Conservation (phyloP, 2,113 vertebrate genomes). For the Pygoscelis adeliae region DNA sequence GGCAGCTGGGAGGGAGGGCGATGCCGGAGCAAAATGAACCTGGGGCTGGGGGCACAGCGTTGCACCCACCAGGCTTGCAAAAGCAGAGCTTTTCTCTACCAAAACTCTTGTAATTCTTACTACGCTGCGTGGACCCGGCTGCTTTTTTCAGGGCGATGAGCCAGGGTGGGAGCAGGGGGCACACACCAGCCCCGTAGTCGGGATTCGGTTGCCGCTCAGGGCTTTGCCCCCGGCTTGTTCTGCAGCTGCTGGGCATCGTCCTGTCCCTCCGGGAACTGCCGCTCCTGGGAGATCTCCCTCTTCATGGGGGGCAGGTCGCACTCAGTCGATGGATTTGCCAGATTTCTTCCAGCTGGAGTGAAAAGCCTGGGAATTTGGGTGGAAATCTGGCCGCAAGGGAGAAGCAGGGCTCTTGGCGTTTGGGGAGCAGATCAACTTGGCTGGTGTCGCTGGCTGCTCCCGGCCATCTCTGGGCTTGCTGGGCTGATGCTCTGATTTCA, state of each 20-base stretch:
- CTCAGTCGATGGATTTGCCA: fast-evolving
- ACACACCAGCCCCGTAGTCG: fast-evolving
- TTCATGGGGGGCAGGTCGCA: fast-evolving
- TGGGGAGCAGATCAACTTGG: not conserved
- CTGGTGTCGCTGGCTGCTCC: not conserved
- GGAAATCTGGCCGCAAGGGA: not conserved
- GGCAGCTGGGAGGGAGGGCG: fast-evolving
- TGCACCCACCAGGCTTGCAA: not conserved
- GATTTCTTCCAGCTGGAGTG: not conserved
- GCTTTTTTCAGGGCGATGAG: not conserved
- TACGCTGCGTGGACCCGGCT: fast-evolving
- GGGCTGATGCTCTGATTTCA: not conserved
- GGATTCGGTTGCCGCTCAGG: not conserved
- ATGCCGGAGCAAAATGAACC: not conserved
- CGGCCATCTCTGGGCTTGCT: not conserved
- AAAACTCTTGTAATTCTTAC: fast-evolving
- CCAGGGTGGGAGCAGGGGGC: fast-evolving
- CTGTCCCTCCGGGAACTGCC: fast-evolving
- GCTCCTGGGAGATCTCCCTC: not conserved
- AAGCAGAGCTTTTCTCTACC: not conserved
- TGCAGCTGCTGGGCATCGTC: not conserved
- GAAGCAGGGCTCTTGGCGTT: not conserved
- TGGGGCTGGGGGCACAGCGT: fast-evolving
- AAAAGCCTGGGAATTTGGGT: conserved; percentile 13
- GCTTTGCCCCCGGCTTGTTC: not conserved